Base-by-base conservation (phyloP, 2,797 vertebrate genomes). In the Vespertilio murinus region DNA sequence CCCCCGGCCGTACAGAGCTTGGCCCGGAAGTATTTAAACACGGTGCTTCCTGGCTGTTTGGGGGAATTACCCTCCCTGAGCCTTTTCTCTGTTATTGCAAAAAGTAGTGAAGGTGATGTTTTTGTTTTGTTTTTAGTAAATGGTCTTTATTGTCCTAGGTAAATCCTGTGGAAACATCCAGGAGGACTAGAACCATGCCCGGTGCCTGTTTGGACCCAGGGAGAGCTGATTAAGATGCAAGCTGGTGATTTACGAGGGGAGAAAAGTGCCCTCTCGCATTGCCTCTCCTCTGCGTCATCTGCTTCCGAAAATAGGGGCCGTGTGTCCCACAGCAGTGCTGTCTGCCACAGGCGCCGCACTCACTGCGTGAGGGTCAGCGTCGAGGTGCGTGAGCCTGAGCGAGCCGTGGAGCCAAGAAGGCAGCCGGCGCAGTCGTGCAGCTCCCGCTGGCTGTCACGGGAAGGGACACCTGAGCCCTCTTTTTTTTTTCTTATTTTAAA, bases 241-340 rank as follows among this genome's bases (percentile, higher is more conserved):
- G 69, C 33, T 70, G 45, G 38, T 71, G 92, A 95, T 88, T 93
- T 90, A 92, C 23, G 30, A 88, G 33, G 25, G 45, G 42, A 42
- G 65, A 88, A 83, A 92, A 5, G 59, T 80, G 95, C 82, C 70
- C 77, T 77, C n/a, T 93, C 65, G 23, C 28, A n/a, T 96, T 90
- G 95, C 90, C 91, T 88, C 23, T 85, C 71, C 33, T 73, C 85
- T 94, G 81, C 33, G 2, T 97, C 95, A 96, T 71, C 81, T 23
- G 38, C 56, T 92, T 95, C 92, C 45, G 4, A 93, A 89, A 96
- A 95, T 86, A 96, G 92, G 23, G 35, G 82, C 82, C 22, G 81
- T 42, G 59, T 8, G 70, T 92, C n/a, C 82, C 30, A 79, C 92
- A 96, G 81, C 93, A 69, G 90, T 30, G 75, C 45, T 65, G 75